Conservation (phyloP, 1,140 invertebrate genomes). For the Thaumetopoea pityocampa region DNA sequence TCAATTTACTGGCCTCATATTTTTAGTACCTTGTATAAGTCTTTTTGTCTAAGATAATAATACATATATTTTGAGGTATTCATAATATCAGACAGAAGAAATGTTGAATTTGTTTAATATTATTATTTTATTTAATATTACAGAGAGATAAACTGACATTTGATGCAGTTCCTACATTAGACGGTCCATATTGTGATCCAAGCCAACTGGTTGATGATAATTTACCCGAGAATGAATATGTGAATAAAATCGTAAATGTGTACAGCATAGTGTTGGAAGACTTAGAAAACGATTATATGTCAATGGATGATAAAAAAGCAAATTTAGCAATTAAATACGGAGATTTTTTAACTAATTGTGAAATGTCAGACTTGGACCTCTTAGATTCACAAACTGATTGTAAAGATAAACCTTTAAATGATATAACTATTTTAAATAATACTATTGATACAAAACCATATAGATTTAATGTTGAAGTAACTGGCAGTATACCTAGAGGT, state of each 20-base stretch:
- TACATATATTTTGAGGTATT: too few relatives aligned
- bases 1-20: too few relatives aligned
- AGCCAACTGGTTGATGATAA: slow-evolving; percentile 23
- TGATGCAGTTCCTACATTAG: slow-evolving; percentile 56
- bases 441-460: too few relatives aligned
- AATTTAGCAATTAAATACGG: slow-evolving; percentile 57
- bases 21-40: too few relatives aligned
- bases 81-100: neutral
- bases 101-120: neutral
- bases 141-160: slow-evolving; percentile 61
- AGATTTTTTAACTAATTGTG: slow-evolving; percentile 58
- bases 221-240: too few relatives aligned
- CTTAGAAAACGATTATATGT: slow-evolving; percentile 50
- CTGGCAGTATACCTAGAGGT: too few relatives aligned
- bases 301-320: slow-evolving; percentile 46
- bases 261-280: slow-evolving; percentile 41
- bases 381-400: slow-evolving; percentile 18
- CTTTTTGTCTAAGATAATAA: too few relatives aligned
- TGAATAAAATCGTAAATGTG: slow-evolving; percentile 22
- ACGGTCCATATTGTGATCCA: slow-evolving; percentile 60
- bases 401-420: neutral
- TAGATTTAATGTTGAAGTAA: too few relatives aligned
- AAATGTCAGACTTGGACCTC: slow-evolving; percentile 23
- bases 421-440: too few relatives aligned
- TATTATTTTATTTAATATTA: slow-evolving; percentile 25